These are phyloP conservation scores for Aurelia aurita complex sp. Pacific DNA, from an alignment of 30 jellyfish, hydroid and myxozoan species.

Conservation along the genomic window DNA sequence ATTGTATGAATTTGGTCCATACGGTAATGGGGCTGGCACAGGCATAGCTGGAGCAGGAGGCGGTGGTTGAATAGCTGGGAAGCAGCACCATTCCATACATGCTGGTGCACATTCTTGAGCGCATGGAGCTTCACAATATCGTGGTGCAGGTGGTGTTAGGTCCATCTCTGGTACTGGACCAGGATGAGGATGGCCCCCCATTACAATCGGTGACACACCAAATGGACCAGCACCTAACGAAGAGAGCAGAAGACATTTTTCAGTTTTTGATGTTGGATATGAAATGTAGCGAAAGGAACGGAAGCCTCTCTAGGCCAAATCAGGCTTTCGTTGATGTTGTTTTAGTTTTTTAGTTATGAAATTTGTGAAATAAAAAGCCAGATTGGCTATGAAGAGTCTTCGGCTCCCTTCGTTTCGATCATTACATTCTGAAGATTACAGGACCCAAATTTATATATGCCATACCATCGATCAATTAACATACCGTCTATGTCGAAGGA, in stretches of 20 bases:
- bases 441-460: too few relatives aligned
- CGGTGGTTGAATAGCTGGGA: constrained; percentile 86
- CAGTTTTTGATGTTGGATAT: neutral
- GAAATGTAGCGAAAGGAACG: constrained; percentile 61
- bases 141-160: constrained; percentile 76
- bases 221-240: constrained; percentile 66
- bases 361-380: constrained; percentile 31
- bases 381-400: constrained; percentile 69
- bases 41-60: constrained; percentile 82
- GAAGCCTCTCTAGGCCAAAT: constrained; percentile 81
- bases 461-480: too few relatives aligned
- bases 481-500: too few relatives aligned
- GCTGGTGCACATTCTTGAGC: constrained; percentile 99
- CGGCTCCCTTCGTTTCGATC: constrained; percentile 67
- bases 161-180: constrained; percentile 91
- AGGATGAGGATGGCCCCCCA: constrained; percentile 99
- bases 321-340: constrained; percentile 28
- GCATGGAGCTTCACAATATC: constrained; percentile 92
- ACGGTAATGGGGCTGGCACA: constrained; percentile 85
- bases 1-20: constrained; percentile 56
- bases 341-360: constrained; percentile 1
- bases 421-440: too few relatives aligned
- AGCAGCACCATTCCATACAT: constrained; percentile 97
- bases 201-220: constrained; percentile 79
- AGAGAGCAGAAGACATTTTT: constrained; percentile 87